Evolutionary conservation across 2,888 invertebrate genomes (phyloP), one percentile per base, ranked within the genome.

Genomic region (Pimpla rufipes): DNA sequence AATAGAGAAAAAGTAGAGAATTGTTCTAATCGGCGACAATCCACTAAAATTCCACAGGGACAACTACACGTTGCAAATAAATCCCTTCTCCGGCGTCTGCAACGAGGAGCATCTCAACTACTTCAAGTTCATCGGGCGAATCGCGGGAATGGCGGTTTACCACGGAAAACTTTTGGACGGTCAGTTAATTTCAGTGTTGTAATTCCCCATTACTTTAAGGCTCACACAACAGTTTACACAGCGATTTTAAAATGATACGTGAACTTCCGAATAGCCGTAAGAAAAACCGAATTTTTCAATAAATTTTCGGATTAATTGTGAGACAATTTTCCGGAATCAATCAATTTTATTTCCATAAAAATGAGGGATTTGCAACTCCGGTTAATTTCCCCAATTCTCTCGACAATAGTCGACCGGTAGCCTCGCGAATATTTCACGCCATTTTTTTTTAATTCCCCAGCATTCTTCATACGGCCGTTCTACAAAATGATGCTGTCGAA

Each of bases 401-500:
- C n/a, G n/a, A n/a, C n/a, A n/a, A n/a, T n/a, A n/a, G n/a, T n/a
- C n/a, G n/a, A n/a, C n/a, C n/a, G n/a, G n/a, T n/a, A n/a, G n/a
- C n/a, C n/a, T n/a, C n/a, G n/a, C 35, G 29, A 29, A 11, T 55
- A 2, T 13, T 21, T 2, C 18, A 21, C 45, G 16, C 11, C 83
- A 75, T 81, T 83, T 84, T 84, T 47, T 73, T 89, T 94, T 94
- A n/a, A n/a, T n/a, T n/a, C n/a, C n/a, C 4, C 94, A 98, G 99
- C 99, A 67, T 99, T 99, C 94, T 99, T 99, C 94, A 99, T 99
- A 94, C 97, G 99, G 92, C 99, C 99, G 77, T 99, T 99, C 94
- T 99, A 99, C 94, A 99, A 99, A 94, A 99, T 99, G 99, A 99
- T 99, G 99, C 94, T 99, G 89, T 96, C 97, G 85, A 99, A 99